Percentiles rank a stretch among this genome's conserved stretches.
These are phyloP conservation scores for Pelodytes ibericus DNA, from an alignment of 2,797 vertebrate species.

Conservation along the genomic window DNA sequence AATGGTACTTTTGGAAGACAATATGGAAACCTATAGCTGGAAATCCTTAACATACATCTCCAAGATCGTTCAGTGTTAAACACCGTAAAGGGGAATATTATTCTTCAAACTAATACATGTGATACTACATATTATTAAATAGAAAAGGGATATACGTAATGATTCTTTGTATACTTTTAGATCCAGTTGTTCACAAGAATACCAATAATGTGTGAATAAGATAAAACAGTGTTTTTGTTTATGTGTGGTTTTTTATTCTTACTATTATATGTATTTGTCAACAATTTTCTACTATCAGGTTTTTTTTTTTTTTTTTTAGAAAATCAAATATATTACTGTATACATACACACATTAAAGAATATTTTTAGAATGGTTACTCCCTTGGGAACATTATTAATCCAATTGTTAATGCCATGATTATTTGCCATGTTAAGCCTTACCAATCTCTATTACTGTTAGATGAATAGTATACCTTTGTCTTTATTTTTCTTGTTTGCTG, in stretches of 20 bases:
- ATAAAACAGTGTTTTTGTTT: neutral
- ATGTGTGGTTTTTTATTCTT: neutral
- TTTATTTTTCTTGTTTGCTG: too few relatives aligned
- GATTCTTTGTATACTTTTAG: neutral
- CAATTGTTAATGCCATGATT: too few relatives aligned
- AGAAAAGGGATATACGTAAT: neutral
- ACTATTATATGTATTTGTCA: neutral
- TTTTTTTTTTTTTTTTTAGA: neutral
- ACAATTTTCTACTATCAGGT: neutral
- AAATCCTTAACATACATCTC: neutral
- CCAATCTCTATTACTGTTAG: too few relatives aligned
- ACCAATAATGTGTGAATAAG: neutral
- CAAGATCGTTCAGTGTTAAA: neutral
- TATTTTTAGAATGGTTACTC: too few relatives aligned
- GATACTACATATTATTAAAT: neutral
- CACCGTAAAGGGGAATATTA: neutral
- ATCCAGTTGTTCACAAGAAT: slow-evolving; percentile 7
- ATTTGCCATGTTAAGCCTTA: too few relatives aligned
- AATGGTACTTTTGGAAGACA: neutral
- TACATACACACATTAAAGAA: too few relatives aligned
- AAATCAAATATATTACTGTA: too few relatives aligned
- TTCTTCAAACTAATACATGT: neutral
- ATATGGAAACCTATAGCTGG: neutral
- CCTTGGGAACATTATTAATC: too few relatives aligned
- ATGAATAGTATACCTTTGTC: too few relatives aligned